Percentiles rank a stretch among this genome's conserved stretches.
phyloP scores from a whole-genome alignment of 2,113 vertebrate genomes.

The Ciconia maguari region DNA sequence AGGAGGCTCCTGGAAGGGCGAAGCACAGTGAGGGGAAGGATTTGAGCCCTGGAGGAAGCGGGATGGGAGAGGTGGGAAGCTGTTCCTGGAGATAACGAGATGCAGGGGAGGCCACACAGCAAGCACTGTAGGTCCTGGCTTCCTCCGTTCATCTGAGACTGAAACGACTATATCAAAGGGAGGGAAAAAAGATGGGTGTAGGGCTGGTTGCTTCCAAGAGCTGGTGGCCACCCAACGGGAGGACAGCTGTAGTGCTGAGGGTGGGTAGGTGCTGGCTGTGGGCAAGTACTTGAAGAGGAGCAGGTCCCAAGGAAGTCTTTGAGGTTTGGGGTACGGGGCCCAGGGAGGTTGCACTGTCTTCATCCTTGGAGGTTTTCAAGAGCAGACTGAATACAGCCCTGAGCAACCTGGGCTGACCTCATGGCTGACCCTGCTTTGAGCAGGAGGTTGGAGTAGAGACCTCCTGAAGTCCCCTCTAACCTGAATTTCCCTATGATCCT shows the following conservation, averaged over 20 bases:
- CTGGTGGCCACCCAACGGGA: neutral
- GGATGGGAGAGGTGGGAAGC: slow-evolving; percentile 9
- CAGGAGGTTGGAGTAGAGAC: neutral
- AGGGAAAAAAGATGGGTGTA: neutral
- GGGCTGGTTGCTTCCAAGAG: neutral
- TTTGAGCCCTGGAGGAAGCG: neutral
- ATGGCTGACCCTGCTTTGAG: neutral
- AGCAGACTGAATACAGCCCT: neutral
- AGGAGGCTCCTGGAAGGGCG: neutral
- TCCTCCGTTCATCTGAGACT: neutral
- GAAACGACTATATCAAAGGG: neutral
- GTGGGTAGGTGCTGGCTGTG: neutral
- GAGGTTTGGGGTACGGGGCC: neutral
- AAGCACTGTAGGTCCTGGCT: neutral
- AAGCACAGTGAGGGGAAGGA: neutral
- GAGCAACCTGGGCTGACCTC: neutral
- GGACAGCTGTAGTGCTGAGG: neutral
- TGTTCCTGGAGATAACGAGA: neutral
- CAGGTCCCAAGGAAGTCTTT: neutral
- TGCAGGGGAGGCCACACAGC: neutral
- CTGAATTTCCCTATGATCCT: neutral
- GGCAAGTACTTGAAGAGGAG: neutral
- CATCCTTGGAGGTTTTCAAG: neutral
- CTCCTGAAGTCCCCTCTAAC: neutral
- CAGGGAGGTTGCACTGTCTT: neutral